These are phyloP conservation scores for Takifugu bimaculatus DNA, from an alignment of 2,113 vertebrate genomes.

Conservation along the genomic window DNA sequence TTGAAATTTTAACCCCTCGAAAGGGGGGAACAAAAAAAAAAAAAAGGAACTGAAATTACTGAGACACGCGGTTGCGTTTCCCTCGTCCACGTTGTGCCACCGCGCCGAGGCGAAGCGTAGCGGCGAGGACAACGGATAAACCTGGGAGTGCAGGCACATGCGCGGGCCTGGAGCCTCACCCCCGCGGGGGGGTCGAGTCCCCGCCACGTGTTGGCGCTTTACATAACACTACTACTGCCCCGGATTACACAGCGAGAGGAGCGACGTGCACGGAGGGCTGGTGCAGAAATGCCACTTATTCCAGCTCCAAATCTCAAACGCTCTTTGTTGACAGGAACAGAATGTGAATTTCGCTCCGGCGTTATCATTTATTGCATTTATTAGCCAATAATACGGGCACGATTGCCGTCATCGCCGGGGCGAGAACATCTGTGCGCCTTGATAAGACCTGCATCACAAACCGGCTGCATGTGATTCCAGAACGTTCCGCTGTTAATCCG, in stretches of 20 bases:
- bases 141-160: background rate
- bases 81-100: too few relatives aligned
- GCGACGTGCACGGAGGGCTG: background rate
- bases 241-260: slow-evolving; percentile 19
- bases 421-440: background rate
- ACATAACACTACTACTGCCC: slow-evolving; percentile 45
- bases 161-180: slow-evolving; percentile 29
- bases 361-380: background rate
- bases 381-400: background rate
- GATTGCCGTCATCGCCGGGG: too few relatives aligned
- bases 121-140: slow-evolving; percentile 21
- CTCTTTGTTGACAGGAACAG: too few relatives aligned
- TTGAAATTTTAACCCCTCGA: too few relatives aligned
- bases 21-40: background rate
- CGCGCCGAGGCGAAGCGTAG: too few relatives aligned
- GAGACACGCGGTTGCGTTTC: background rate
- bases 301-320: too few relatives aligned
- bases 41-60: background rate
- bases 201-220: slow-evolving; percentile 48
- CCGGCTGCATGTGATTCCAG: background rate
- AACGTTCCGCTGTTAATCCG: slow-evolving; percentile 10
- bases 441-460: background rate
- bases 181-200: slow-evolving; percentile 34
- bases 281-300: background rate
- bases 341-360: too few relatives aligned